Evolutionary conservation across 2,888 invertebrate species (phyloP), one percentile per base, ranked within the genome.

Genomic region (Punctoribates punctum): DNA sequence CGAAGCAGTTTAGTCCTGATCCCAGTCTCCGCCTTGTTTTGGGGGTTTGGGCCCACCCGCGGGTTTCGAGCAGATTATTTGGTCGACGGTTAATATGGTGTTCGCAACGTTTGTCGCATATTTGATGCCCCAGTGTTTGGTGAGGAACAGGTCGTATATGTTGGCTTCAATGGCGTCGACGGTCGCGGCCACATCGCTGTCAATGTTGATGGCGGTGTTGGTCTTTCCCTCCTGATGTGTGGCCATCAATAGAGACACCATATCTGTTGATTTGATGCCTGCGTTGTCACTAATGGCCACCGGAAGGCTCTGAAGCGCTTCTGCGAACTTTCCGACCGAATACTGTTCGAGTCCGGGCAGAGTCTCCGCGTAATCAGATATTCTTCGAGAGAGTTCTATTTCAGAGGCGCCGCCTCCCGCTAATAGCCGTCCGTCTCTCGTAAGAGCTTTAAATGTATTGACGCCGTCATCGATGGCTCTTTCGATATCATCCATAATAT

Each of bases 401-500:
- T 99, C 99, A 0, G 90, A 89, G 2, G 98, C 97, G 67, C 98
- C 98, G 75, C 94, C 99, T 73, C 99, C 99, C 65, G 98, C 90
- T 27, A 99, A 84, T 81, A 94, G 89, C 81, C 86, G 82, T 38
- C 85, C 85, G 83, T 88, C 87, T 85, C 90, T 89, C 0, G 92
- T 90, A 51, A 95, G 86, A 74, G 92, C 91, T 85, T 99, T 99
- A 86, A 94, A 99, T 46, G 96, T 97, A 84, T 99, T 99, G 25
- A 99, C 95, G 78, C 96, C 99, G 86, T 99, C 99, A 85, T 99
- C 96, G 81, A 99, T 90, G 34, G 98, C 95, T 78, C 99, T 88
- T 85, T 99, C 99, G 82, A 99, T 91, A 82, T 99, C 99, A 84
- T 99, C 99, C 94, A 99, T 94, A 82, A 93, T 93, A 84, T 97